Evolutionary conservation across 2,113 vertebrate species (phyloP).

Genomic region (Apaloderma vittatum): DNA sequence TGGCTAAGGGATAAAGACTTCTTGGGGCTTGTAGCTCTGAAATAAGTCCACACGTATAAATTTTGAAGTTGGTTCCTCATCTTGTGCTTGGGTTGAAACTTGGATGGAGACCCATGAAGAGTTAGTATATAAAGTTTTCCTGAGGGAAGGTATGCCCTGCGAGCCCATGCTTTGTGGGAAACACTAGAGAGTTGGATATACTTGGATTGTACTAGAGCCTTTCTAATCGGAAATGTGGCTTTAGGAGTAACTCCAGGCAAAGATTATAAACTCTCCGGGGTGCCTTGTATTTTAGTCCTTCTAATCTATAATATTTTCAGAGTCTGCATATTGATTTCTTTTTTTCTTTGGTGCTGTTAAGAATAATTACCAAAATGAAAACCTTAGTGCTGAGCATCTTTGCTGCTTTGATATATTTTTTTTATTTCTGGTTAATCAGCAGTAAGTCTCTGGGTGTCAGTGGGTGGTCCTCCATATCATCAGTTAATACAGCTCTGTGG

Average conservation of each 20-base stretch:
- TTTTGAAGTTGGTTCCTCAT: not conserved
- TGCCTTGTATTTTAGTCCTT: not conserved
- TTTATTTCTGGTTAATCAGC: conserved; percentile 9
- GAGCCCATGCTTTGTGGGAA: fast-evolving
- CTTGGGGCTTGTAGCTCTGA: not conserved
- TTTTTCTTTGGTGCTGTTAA: not conserved
- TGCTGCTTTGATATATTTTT: not conserved
- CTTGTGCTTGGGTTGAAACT: not conserved
- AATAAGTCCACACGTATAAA: fast-evolving
- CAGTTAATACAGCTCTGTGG: not conserved
- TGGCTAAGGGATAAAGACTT: not conserved
- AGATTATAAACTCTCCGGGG: not conserved
- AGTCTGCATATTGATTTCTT: not conserved
- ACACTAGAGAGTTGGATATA: not conserved
- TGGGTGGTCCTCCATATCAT: not conserved
- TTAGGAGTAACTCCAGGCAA: not conserved
- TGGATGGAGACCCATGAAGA: not conserved
- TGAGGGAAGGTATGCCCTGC: not conserved
- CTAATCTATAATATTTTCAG: not conserved
- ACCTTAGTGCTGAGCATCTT: not conserved
- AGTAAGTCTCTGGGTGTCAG: not conserved
- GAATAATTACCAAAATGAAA: not conserved
- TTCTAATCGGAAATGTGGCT: not conserved
- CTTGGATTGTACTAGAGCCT: not conserved
- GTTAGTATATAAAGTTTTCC: not conserved